A percentile compares a stretch with the other conserved stretches of the same genome.
Conservation (phyloP, 37 sponge, comb jelly and placozoan species). For the Hormiphora californensis region DNA sequence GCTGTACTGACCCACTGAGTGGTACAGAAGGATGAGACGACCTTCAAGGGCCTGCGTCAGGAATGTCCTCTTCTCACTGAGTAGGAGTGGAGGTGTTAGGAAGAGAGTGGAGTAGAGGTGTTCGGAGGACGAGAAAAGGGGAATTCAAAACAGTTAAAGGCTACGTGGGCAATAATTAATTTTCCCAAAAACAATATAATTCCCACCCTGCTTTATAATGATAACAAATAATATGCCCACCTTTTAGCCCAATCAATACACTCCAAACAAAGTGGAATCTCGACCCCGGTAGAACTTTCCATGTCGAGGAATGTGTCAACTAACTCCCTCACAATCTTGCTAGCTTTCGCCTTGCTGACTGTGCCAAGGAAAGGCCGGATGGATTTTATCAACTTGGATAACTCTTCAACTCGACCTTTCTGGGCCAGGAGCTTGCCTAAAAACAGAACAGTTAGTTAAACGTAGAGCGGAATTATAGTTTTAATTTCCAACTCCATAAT, state of each 20-base stretch:
- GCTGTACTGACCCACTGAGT: slow-evolving; percentile 10
- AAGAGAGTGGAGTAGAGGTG: too few species aligned
- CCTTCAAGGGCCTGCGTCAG: slow-evolving; percentile 88
- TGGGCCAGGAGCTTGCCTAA: slow-evolving; percentile 38
- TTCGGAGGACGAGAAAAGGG: too few species aligned
- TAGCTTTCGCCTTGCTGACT: slow-evolving; percentile 93
- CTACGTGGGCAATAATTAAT: neutral
- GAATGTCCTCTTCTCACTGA: slow-evolving; percentile 78
- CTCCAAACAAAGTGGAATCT: slow-evolving; percentile 68
- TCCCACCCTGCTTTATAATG: too few species aligned
- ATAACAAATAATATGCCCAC: neutral
- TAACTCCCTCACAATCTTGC: slow-evolving; percentile 83
- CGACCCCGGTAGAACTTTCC: slow-evolving; percentile 63
- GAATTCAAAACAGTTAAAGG: too few species aligned
- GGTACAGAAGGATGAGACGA: neutral
- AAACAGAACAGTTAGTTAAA: neutral
- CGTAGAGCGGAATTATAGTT: neutral
- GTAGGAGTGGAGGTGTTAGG: too few species aligned
- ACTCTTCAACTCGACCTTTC: slow-evolving; percentile 57
- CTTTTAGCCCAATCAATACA: slow-evolving; percentile 94
- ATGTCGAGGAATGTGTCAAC: slow-evolving; percentile 84
- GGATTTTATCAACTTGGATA: slow-evolving; percentile 66
- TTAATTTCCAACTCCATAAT: neutral
- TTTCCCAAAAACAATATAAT: too few species aligned
- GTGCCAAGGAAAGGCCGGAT: slow-evolving; percentile 61